Evolutionary conservation across 2,113 vertebrate species (phyloP).

Genomic region (Cavia porcellus): DNA sequence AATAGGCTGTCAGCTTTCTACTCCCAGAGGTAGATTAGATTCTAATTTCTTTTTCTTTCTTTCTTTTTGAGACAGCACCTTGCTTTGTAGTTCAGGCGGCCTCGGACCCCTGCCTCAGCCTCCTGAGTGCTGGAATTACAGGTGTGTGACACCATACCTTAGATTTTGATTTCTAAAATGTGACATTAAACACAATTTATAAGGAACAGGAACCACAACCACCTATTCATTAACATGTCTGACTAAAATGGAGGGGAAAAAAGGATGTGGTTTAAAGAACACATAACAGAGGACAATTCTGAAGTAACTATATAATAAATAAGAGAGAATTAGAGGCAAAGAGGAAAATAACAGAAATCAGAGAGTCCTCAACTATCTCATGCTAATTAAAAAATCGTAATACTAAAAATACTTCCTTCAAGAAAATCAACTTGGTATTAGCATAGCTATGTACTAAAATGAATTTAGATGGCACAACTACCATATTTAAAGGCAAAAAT

Average conservation of each 20-base stretch:
- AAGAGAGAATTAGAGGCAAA: not conserved
- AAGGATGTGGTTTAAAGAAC: not conserved
- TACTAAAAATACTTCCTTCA: not conserved
- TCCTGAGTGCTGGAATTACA: not conserved
- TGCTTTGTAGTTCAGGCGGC: not conserved
- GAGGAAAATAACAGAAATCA: not conserved
- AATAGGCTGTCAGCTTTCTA: not conserved
- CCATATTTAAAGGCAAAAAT: not conserved
- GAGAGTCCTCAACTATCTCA: not conserved
- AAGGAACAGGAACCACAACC: not conserved
- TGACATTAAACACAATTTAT: not conserved
- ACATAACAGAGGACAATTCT: not conserved
- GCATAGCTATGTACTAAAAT: not conserved
- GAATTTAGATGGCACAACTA: not conserved
- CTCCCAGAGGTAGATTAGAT: not conserved
- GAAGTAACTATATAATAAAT: slow-evolving; percentile 6
- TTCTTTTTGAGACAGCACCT: not conserved
- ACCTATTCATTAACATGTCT: not conserved
- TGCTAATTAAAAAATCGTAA: not conserved
- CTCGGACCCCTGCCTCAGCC: not conserved
- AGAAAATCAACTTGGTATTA: not conserved
- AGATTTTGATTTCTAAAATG: slow-evolving; percentile 33
- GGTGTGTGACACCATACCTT: not conserved
- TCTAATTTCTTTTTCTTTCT: not conserved
- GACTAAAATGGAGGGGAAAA: slow-evolving; percentile 26